Conservation (phyloP, 2,888 invertebrate species). For the Tipula unca region DNA sequence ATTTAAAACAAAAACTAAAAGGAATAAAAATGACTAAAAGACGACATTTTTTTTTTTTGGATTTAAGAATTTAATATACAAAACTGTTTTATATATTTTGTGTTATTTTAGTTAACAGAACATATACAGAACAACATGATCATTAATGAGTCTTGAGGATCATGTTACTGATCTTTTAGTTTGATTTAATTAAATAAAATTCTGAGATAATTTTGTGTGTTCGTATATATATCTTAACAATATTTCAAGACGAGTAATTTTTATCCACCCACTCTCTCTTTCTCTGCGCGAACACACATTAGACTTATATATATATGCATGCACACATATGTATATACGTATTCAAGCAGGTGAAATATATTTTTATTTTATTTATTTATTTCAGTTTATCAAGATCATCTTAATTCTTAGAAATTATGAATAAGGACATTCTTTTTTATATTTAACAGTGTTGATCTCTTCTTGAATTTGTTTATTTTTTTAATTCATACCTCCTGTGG, state of each 20-base stretch:
- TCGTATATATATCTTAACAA: neutral
- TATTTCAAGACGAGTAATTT: neutral
- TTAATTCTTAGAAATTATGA: constrained; percentile 1
- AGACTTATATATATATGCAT: neutral
- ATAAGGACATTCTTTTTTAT: neutral
- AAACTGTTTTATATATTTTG: neutral
- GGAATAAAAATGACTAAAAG: neutral
- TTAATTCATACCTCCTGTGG: neutral
- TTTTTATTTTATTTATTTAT: neutral
- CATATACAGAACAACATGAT: neutral
- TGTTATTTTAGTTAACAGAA: neutral
- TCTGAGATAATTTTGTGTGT: neutral
- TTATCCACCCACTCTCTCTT: neutral
- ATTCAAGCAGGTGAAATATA: neutral
- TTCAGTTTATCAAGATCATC: constrained; percentile 14
- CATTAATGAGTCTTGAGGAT: neutral
- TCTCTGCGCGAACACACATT: neutral
- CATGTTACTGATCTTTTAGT: neutral
- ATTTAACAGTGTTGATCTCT: neutral
- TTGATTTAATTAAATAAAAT: neutral
- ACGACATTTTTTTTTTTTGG: neutral
- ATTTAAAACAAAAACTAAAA: neutral
- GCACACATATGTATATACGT: neutral
- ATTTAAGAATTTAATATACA: neutral
- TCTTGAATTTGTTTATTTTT: constrained; percentile 3